These are phyloP conservation scores for Eristalis arbustorum DNA, from an alignment of 2,888 invertebrate species.

Conservation along the genomic window DNA sequence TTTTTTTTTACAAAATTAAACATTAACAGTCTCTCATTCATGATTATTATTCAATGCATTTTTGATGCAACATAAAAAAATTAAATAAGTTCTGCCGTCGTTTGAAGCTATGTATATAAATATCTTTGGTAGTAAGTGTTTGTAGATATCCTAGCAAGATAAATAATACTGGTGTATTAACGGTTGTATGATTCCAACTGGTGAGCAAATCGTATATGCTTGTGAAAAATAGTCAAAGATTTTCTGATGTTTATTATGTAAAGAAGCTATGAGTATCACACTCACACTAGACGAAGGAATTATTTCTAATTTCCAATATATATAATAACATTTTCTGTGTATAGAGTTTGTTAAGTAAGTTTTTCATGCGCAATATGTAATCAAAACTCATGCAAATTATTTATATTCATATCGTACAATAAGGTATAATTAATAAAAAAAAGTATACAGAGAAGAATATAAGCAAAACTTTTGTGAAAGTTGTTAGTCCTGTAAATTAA, in stretches of 20 bases:
- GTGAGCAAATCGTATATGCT: not conserved
- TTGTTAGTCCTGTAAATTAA: not conserved
- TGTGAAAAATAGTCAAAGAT: not conserved
- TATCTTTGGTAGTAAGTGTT: not conserved
- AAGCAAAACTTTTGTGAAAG: not conserved
- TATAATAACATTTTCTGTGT: not conserved
- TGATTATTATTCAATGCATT: conserved; percentile 49
- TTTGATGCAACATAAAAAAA: not conserved
- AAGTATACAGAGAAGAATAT: not conserved
- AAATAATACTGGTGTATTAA: conserved; percentile 13
- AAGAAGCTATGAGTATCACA: not conserved
- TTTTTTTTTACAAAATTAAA: conserved; percentile 70
- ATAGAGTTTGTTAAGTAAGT: not conserved
- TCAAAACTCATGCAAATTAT: not conserved
- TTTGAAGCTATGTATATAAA: not conserved
- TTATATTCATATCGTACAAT: not conserved
- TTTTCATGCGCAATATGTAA: not conserved
- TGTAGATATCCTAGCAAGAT: not conserved
- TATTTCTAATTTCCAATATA: not conserved
- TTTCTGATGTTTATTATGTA: not conserved
- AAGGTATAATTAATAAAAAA: not conserved
- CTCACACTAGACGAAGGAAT: not conserved
- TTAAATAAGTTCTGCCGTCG: not conserved
- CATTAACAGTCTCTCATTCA: conserved; percentile 65
- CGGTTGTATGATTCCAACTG: not conserved